Evolutionary conservation across 1,140 invertebrate genomes (phyloP).

Genomic region (Pentalonia nigronervosa): DNA sequence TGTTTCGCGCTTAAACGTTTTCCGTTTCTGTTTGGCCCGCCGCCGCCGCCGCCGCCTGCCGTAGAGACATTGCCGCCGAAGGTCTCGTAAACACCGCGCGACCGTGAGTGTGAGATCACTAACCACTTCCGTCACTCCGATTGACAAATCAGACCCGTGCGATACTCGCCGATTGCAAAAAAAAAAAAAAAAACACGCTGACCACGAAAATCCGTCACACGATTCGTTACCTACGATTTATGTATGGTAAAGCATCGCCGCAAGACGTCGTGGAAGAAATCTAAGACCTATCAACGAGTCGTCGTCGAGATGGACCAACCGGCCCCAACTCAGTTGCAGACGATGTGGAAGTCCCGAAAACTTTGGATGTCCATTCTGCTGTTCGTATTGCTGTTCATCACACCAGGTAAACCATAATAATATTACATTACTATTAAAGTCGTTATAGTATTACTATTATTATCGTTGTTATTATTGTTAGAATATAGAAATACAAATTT

Average conservation of each 20-base stretch:
- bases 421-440: background rate
- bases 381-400: constrained; percentile 31
- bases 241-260: constrained; percentile 13
- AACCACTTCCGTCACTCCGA: background rate
- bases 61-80: background rate
- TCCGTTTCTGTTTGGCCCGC: background rate
- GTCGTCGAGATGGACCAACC: background rate
- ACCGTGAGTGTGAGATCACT: background rate
- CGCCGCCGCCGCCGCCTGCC: background rate
- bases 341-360: background rate
- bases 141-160: background rate
- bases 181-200: no score
- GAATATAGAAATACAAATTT: background rate
- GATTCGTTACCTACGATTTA: background rate
- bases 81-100: background rate
- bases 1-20: background rate
- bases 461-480: background rate
- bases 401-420: constrained; percentile 5
- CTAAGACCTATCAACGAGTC: background rate
- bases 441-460: background rate
- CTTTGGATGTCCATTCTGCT: constrained; percentile 13
- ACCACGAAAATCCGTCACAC: background rate
- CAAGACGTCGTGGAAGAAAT: background rate
- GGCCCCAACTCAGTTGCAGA: background rate
- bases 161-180: background rate